Percentiles rank a stretch among this genome's conserved stretches.
phyloP scores from a whole-genome alignment of 2,888 invertebrate genomes.

The Oxyteleia sp. region DNA sequence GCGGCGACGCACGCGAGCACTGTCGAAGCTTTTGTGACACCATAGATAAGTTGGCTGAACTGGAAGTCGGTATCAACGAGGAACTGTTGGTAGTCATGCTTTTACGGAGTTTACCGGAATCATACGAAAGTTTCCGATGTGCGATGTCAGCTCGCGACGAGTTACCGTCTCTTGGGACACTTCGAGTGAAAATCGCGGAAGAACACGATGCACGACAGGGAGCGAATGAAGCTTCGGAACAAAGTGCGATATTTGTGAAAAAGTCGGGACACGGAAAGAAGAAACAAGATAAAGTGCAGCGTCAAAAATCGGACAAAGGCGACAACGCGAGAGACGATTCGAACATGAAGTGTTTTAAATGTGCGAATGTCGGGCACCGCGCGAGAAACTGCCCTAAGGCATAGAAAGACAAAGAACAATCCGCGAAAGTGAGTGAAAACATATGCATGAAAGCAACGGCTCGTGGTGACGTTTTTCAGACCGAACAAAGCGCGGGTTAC shows the following conservation, averaged over 20 bases:
- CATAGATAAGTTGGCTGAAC: constrained; percentile 49
- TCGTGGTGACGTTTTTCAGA: no score
- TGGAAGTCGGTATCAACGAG: constrained; percentile 38
- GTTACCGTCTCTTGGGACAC: constrained; percentile 39
- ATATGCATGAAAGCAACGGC: no score
- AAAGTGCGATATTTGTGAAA: constrained; percentile 20
- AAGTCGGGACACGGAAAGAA: constrained; percentile 4
- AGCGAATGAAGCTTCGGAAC: not conserved
- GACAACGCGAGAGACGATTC: not conserved
- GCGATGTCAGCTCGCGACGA: constrained; percentile 58
- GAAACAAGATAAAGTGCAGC: no score
- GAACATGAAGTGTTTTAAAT: not conserved
- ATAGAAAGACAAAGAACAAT: no score
- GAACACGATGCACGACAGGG: constrained; percentile 23
- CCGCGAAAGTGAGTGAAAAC: no score
- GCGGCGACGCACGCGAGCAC: constrained; percentile 45
- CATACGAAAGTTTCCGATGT: constrained; percentile 43
- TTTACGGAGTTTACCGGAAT: constrained; percentile 20
- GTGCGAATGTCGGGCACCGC: no score
- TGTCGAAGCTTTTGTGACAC: constrained; percentile 40
- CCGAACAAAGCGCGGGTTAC: no score
- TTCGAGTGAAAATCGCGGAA: constrained; percentile 9
- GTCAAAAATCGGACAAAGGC: no score
- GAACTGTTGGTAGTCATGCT: constrained; percentile 2
- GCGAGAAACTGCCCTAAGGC: no score